These are phyloP conservation scores for Mesembrinibis cayennensis DNA, from an alignment of 2,113 vertebrate genomes.

Conservation along the genomic window DNA sequence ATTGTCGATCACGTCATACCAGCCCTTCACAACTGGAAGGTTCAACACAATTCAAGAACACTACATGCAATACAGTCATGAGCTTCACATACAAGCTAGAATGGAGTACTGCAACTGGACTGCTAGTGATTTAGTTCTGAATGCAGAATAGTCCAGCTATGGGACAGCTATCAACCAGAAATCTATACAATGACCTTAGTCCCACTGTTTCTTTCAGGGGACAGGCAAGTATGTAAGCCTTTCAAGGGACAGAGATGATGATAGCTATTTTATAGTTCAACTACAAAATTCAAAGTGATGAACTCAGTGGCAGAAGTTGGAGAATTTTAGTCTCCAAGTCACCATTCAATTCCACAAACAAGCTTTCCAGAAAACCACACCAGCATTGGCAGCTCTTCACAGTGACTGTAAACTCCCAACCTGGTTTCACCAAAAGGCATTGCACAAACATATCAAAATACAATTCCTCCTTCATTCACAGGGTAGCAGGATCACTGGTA, in stretches of 20 bases:
- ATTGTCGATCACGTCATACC: background rate
- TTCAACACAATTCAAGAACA: background rate
- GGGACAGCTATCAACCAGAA: background rate
- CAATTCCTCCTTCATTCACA: background rate
- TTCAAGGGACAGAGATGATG: background rate
- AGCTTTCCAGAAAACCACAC: background rate
- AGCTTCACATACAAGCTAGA: background rate
- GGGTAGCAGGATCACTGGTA: background rate
- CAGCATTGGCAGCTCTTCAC: background rate
- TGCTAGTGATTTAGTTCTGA: background rate
- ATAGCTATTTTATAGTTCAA: background rate
- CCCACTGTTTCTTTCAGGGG: background rate
- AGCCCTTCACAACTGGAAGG: background rate
- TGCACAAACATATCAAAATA: background rate
- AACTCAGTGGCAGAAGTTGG: background rate
- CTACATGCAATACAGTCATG: background rate
- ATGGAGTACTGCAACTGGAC: background rate
- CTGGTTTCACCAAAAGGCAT: background rate
- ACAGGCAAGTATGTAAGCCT: background rate
- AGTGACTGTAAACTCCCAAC: background rate
- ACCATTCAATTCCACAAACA: background rate
- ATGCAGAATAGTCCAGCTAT: background rate
- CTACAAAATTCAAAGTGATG: fast-evolving
- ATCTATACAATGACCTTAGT: background rate
- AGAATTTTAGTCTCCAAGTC: background rate